Conservation (phyloP, 2,888 invertebrate species). For the Lasioglossum lativentre region DNA sequence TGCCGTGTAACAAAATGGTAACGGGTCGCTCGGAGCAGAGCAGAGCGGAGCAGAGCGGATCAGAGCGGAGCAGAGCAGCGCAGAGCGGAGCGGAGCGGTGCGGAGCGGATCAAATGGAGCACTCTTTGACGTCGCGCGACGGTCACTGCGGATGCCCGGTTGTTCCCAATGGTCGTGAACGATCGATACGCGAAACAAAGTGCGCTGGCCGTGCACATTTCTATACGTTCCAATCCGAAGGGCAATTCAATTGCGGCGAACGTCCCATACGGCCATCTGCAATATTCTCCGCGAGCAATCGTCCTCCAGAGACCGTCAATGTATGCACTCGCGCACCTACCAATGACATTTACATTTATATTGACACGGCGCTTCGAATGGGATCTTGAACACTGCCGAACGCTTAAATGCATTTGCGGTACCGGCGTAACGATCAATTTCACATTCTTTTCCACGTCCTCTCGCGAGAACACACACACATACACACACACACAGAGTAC, state of each 20-base stretch:
- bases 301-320: slow-evolving; percentile 77
- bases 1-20: slow-evolving; percentile 52
- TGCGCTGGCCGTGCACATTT: slow-evolving; percentile 70
- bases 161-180: slow-evolving; percentile 66
- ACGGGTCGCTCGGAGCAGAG: slow-evolving; percentile 19
- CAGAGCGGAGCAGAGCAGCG: background rate
- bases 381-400: slow-evolving; percentile 75
- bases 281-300: slow-evolving; percentile 78
- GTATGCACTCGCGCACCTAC: slow-evolving; percentile 73
- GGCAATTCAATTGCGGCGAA: slow-evolving; percentile 79
- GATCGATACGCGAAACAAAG: slow-evolving; percentile 76
- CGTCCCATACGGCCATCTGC: slow-evolving; percentile 77
- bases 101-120: slow-evolving; percentile 62
- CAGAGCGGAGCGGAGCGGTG: background rate
- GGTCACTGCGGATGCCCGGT: slow-evolving; percentile 47
- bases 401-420: slow-evolving; percentile 75
- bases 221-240: slow-evolving; percentile 78
- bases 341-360: slow-evolving; percentile 84
- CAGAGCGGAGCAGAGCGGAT: background rate
- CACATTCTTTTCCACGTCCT: slow-evolving; percentile 59
- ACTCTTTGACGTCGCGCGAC: slow-evolving; percentile 64
- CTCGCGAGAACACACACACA: background rate
- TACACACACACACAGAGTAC: background rate
- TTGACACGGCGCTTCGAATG: slow-evolving; percentile 78
- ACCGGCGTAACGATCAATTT: slow-evolving; percentile 72